A percentile compares a stretch with the other conserved stretches of the same genome.
These are phyloP conservation scores for Chymomyza caudatula DNA, from an alignment of 2,888 invertebrate genomes.

Conservation along the genomic window DNA sequence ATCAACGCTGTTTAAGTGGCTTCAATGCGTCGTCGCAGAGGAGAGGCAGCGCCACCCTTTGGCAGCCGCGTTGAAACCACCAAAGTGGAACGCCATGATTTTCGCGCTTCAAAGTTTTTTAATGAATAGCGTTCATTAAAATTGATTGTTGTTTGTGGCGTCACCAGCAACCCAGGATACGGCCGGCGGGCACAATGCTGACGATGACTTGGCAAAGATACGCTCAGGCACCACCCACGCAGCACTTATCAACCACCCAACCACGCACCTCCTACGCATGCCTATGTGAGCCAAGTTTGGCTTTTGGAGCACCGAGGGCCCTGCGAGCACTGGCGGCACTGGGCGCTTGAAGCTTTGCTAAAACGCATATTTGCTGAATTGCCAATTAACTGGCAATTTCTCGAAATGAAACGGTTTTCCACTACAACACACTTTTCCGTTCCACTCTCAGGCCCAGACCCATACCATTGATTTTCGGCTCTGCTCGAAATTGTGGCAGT, in stretches of 20 bases:
- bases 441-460: not conserved
- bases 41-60: slow-evolving; percentile 13
- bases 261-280: not conserved
- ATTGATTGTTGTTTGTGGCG: slow-evolving; percentile 67
- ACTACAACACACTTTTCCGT: slow-evolving; percentile 15
- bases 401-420: slow-evolving; percentile 28
- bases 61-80: not conserved
- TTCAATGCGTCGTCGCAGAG: slow-evolving; percentile 40
- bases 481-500: not conserved
- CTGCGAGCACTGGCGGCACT: not conserved
- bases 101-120: slow-evolving; percentile 56
- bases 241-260: not conserved
- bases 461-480: slow-evolving; percentile 31
- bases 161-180: not conserved
- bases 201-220: slow-evolving; percentile 58
- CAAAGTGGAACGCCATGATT: slow-evolving; percentile 36
- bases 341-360: slow-evolving; percentile 5
- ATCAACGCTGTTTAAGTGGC: slow-evolving; percentile 66
- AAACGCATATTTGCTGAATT: slow-evolving; percentile 60
- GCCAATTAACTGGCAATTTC: slow-evolving; percentile 67
- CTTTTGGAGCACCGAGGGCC: not conserved
- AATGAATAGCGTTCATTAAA: slow-evolving; percentile 71
- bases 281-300: too few relatives aligned
- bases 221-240: slow-evolving; percentile 13
- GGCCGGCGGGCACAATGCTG: slow-evolving; percentile 4